Conservation (phyloP, 2,888 invertebrate species). For the Cataglyphis altisquamis region DNA sequence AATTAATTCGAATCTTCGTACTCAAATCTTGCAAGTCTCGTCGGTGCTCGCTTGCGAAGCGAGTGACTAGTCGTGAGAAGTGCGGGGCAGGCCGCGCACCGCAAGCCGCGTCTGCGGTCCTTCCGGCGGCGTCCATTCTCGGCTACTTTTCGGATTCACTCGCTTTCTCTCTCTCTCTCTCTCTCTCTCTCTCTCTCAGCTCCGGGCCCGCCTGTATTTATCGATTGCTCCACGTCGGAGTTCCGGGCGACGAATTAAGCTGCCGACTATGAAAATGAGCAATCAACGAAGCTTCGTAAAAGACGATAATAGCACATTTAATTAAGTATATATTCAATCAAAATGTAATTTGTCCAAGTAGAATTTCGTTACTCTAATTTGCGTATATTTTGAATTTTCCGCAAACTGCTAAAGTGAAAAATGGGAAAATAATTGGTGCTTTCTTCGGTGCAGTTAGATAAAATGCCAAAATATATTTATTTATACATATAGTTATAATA, state of each 20-base stretch:
- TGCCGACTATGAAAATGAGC: constrained; percentile 63
- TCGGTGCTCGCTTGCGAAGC: neutral
- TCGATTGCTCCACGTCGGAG: constrained; percentile 70
- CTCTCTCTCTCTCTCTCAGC: neutral
- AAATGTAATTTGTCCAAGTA: neutral
- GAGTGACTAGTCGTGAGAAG: constrained; percentile 60
- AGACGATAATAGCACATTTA: constrained; percentile 24
- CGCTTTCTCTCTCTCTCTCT: constrained; percentile 30
- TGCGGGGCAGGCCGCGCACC: constrained; percentile 71
- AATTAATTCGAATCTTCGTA: constrained; percentile 71
- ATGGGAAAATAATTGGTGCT: neutral
- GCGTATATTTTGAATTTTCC: constrained; percentile 2
- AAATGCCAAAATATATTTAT: neutral
- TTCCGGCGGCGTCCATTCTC: constrained; percentile 72
- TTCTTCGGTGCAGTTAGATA: neutral
- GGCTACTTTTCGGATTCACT: constrained; percentile 74
- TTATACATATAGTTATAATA: neutral
- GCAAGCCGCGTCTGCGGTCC: constrained; percentile 80
- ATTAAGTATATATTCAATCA: neutral
- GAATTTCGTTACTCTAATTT: neutral
- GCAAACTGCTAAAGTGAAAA: neutral
- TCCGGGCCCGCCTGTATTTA: constrained; percentile 61
- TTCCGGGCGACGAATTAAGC: constrained; percentile 70
- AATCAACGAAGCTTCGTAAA: constrained; percentile 28
- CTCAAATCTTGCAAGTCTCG: constrained; percentile 52